Percentiles rank a stretch among this genome's conserved stretches.
phyloP scores from a whole-genome alignment of 2,113 vertebrate genomes.

The Grallaria varia region DNA sequence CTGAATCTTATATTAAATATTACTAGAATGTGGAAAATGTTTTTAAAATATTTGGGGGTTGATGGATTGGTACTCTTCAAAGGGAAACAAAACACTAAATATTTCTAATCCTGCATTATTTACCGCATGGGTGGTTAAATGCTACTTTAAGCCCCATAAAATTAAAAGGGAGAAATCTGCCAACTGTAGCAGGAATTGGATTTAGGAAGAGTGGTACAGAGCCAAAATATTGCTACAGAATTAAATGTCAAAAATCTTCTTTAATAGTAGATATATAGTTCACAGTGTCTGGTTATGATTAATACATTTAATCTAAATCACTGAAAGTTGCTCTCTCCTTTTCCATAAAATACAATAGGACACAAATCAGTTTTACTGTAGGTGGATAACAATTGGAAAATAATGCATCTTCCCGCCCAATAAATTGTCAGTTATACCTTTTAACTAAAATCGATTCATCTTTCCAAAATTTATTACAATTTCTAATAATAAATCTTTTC shows the following conservation, averaged over 20 bases:
- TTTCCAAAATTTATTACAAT: constrained; percentile 95
- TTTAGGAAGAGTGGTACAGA: constrained; percentile 94
- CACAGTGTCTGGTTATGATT: constrained; percentile 98
- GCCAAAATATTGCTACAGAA: constrained; percentile 98
- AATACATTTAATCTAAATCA: constrained; percentile 99
- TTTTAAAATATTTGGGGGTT: constrained; percentile 77
- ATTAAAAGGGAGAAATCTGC: constrained; percentile 93
- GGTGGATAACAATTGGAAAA: constrained; percentile 99
- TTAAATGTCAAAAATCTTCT: constrained; percentile 99
- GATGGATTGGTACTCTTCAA: constrained; percentile 89
- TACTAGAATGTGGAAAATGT: constrained; percentile 72
- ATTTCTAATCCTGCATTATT: constrained; percentile 97
- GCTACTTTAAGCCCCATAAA: constrained; percentile 98
- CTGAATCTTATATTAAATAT: constrained; percentile 67
- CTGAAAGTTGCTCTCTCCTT: constrained; percentile 96
- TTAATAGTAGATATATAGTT: constrained; percentile 99
- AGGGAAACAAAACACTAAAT: constrained; percentile 98
- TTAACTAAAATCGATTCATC: constrained; percentile 99
- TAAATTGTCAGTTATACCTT: constrained; percentile 99
- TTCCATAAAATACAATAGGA: constrained; percentile 99
- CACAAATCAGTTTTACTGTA: constrained; percentile 99
- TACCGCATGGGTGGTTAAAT: constrained; percentile 97
- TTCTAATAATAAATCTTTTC: constrained; percentile 96
- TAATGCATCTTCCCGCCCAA: constrained; percentile 99
- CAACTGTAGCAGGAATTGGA: constrained; percentile 91